Conservation (phyloP, 2,888 invertebrate genomes). For the Agrilus biguttatus region DNA sequence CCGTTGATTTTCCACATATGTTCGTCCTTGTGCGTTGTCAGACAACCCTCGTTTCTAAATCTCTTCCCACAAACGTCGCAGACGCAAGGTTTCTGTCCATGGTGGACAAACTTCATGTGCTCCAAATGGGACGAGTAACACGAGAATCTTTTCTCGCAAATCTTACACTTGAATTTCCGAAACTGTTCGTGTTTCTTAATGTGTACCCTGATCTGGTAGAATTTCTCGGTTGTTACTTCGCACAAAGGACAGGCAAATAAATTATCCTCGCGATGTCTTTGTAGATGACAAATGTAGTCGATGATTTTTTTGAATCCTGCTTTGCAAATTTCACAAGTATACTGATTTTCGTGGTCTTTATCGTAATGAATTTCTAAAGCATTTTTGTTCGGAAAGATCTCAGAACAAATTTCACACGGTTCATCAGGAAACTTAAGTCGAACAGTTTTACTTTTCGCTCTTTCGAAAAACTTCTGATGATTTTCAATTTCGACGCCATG, state of each 20-base stretch:
- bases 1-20: conserved; percentile 23
- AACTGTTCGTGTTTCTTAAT: conserved; percentile 13
- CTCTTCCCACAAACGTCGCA: conserved; percentile 23
- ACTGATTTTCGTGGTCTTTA: conserved; percentile 14
- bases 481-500: too few species aligned
- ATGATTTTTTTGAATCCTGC: conserved; percentile 12
- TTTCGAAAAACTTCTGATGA: too few species aligned
- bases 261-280: conserved; percentile 8
- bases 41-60: conserved; percentile 18
- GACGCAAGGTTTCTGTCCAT: conserved; percentile 19
- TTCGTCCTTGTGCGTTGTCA: conserved; percentile 13
- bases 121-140: conserved; percentile 13
- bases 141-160: conserved; percentile 20
- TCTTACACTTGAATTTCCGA: conserved; percentile 16
- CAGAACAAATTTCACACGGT: too few species aligned
- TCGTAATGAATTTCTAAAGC: conserved; percentile 16
- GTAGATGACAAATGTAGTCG: conserved; percentile 12
- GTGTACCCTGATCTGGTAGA: conserved; percentile 10
- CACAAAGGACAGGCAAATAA: conserved; percentile 9
- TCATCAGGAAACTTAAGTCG: too few species aligned
- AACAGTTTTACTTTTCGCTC: too few species aligned
- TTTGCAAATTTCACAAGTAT: conserved; percentile 16
- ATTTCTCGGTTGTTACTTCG: conserved; percentile 9
- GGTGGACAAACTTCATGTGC: conserved; percentile 21
- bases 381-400: conserved; percentile 2